Conservation (phyloP, 2,113 vertebrate species). For the Echinops telfairi region DNA sequence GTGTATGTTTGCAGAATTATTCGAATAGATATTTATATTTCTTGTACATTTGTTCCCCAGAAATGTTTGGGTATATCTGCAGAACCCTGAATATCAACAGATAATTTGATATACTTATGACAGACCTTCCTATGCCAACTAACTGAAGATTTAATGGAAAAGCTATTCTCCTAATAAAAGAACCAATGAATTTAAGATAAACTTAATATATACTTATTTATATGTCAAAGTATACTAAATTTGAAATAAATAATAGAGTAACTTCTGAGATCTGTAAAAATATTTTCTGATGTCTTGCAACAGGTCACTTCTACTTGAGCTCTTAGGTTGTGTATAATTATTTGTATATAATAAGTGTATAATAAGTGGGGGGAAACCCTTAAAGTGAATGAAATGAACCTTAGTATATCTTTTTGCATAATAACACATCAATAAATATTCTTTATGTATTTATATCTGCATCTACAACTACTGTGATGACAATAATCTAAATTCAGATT, state of each 20-base stretch:
- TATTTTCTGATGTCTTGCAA: neutral
- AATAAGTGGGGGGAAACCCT: neutral
- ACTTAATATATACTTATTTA: neutral
- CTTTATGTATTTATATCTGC: neutral
- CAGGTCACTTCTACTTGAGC: neutral
- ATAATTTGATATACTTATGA: neutral
- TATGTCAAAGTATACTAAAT: neutral
- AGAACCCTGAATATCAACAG: neutral
- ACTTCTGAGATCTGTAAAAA: neutral
- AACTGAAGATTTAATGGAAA: neutral
- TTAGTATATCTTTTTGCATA: neutral
- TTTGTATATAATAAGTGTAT: neutral
- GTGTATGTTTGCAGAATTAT: neutral
- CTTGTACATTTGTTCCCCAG: neutral
- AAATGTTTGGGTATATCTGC: neutral
- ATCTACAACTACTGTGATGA: neutral
- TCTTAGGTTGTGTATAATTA: neutral
- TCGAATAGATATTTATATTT: neutral
- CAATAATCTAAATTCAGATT: neutral
- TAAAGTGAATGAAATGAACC: neutral
- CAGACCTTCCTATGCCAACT: neutral
- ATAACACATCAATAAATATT: neutral
- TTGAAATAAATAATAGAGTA: neutral
- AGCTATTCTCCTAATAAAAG: conserved; percentile 29
- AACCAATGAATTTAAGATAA: neutral